Percentiles rank a stretch among this genome's conserved stretches.
phyloP scores from a whole-genome alignment of 2,888 invertebrate genomes.

The Hemithea aestivaria region DNA sequence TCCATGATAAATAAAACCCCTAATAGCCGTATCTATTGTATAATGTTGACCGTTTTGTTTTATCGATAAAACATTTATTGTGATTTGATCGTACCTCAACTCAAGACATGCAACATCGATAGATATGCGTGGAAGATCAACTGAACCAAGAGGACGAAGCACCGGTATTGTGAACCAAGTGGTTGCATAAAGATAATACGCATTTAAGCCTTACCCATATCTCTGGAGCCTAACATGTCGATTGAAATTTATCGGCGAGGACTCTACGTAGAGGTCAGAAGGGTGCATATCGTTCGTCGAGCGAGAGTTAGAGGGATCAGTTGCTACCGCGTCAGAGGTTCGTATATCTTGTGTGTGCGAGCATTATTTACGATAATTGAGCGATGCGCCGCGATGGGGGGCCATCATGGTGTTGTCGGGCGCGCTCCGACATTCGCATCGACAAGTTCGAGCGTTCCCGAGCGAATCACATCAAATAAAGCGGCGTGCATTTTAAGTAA shows the following conservation, averaged over 20 bases:
- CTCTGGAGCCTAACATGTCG: conserved; percentile 51
- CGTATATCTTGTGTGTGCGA: conserved; percentile 78
- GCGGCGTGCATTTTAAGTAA: conserved; percentile 78
- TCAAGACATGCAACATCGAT: conserved; percentile 66
- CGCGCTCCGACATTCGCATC: conserved; percentile 75
- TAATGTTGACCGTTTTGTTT: conserved; percentile 16
- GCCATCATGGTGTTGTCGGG: conserved; percentile 77
- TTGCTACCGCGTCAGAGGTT: conserved; percentile 67
- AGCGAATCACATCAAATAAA: conserved; percentile 78
- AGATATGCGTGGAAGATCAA: conserved; percentile 69
- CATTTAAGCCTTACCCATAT: conserved; percentile 62
- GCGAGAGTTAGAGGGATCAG: conserved; percentile 52
- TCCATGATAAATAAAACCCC: too few relatives aligned
- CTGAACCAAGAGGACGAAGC: conserved; percentile 61
- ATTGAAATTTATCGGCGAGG: conserved; percentile 33
- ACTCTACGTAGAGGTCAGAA: conserved; percentile 45
- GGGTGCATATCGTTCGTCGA: conserved; percentile 40
- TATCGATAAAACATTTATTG: conserved; percentile 38
- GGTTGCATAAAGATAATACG: conserved; percentile 78
- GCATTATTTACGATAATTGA: conserved; percentile 80
- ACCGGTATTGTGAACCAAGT: conserved; percentile 74
- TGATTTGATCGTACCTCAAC: conserved; percentile 53
- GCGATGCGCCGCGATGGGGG: conserved; percentile 79
- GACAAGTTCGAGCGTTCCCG: conserved; percentile 76
- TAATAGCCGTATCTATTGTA: too few relatives aligned